Evolutionary conservation across 2,797 vertebrate genomes (phyloP).

Genomic region (Halcyon badia): DNA sequence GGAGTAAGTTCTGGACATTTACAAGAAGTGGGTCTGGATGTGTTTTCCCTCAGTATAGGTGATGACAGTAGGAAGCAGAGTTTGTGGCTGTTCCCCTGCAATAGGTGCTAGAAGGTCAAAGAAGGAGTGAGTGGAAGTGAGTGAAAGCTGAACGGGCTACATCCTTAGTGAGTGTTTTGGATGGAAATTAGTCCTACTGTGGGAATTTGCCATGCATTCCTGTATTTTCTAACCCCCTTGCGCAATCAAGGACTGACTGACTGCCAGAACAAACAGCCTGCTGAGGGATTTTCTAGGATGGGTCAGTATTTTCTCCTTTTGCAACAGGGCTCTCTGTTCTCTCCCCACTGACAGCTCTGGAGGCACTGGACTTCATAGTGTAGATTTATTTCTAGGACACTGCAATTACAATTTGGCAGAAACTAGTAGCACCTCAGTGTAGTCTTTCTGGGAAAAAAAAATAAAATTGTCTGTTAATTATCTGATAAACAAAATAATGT

Average conservation of each 20-base stretch:
- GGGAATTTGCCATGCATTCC: neutral
- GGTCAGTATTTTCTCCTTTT: neutral
- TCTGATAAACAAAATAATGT: neutral
- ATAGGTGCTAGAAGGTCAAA: neutral
- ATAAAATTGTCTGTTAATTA: neutral
- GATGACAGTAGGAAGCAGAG: neutral
- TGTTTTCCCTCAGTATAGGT: neutral
- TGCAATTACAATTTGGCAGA: neutral
- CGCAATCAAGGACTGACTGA: neutral
- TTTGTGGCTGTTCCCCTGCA: neutral
- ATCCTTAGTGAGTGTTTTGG: neutral
- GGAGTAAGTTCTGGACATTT: neutral
- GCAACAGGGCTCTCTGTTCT: neutral
- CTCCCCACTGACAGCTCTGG: neutral
- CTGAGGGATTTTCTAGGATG: neutral
- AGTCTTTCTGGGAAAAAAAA: neutral
- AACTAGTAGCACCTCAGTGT: neutral
- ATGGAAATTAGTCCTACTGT: neutral
- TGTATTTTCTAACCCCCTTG: neutral
- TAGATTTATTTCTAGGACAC: neutral
- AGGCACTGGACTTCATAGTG: neutral
- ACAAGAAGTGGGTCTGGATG: neutral
- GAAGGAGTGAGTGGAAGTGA: neutral
- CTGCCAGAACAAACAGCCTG: constrained; percentile 39
- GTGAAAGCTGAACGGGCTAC: rapidly evolving